These are phyloP conservation scores for Enhydra lutris DNA, from an alignment of 2,113 vertebrate genomes.

Conservation along the genomic window DNA sequence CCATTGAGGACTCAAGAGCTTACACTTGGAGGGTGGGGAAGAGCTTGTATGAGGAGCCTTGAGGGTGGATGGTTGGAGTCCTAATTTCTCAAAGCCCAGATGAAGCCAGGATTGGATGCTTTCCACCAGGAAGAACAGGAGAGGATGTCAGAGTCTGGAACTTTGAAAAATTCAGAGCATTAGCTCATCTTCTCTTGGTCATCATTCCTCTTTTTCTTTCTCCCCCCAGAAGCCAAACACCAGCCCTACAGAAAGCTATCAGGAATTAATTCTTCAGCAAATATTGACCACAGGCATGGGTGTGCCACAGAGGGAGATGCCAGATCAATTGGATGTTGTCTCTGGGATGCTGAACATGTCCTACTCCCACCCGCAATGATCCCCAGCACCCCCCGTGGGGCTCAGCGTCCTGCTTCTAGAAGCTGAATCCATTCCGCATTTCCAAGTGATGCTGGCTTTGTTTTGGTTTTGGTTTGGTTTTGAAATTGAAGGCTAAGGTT, in stretches of 20 bases:
- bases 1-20: background rate
- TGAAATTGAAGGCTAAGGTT: background rate
- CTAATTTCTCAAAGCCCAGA: background rate
- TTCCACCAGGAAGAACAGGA: background rate
- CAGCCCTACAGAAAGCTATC: background rate
- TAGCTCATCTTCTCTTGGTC: background rate
- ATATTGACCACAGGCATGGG: background rate
- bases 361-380: accelerated
- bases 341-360: accelerated
- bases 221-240: background rate
- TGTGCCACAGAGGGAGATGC: accelerated
- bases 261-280: background rate
- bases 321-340: background rate
- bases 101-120: background rate
- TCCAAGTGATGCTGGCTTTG: background rate
- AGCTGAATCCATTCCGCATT: background rate
- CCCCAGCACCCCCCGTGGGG: too few species aligned
- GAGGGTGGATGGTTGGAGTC: background rate
- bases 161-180: background rate
- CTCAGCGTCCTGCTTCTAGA: background rate
- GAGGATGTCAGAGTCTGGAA: background rate
- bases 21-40: background rate
- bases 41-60: background rate
- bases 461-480: background rate
- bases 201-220: background rate